Base-by-base conservation (phyloP, 1,140 invertebrate genomes). In the Dinothrombium tinctorium region DNA sequence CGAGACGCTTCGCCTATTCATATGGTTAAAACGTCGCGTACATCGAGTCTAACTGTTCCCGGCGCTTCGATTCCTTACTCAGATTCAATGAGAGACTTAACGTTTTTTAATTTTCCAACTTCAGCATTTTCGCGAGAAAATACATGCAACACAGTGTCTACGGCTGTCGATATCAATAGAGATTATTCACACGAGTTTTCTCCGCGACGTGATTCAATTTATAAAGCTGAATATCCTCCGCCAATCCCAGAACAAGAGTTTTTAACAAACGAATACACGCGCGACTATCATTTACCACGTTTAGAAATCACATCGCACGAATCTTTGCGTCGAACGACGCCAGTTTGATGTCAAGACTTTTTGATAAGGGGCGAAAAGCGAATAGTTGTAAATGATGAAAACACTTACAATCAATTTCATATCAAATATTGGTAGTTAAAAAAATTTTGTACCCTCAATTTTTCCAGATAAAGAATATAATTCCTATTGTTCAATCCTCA, bases 81-180 rank as follows among this genome's bases (percentile, higher is more conserved):
- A 1, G 49, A 55, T 32, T 53, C 51, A 8, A 52, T 53, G 53
- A 45, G 46, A 39, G 50, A 54, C 37, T 44, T 53, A 19, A 47
- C 50, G 19, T 50, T 40, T 40, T 48, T 47, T 45, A 50, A 49
- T 45, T 51, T 51, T 33, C 52, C 47, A 22, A 35, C 45, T 22
- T 41, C 39, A 32, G 33, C 33, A 38, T 33, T 33, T 29, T 40
- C 12, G 26, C 15, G 62, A 15, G 59, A 65, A 46, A 50, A 60
- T 17, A 63, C 65, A 19, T 60, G 60, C 39, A 60, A 66, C 49
- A 65, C 67, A 53, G 57, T 67, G 22, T 64, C 64, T 41, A 65
- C 64, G n/a, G 63, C 65, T 42, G 63, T 60, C 14, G 63, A 66
- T 50, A 59, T 64, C 38, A 53, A 62, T 37, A 32, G 29, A 32